Conservation (phyloP, 2,888 invertebrate genomes). For the Pollenia angustigena region DNA sequence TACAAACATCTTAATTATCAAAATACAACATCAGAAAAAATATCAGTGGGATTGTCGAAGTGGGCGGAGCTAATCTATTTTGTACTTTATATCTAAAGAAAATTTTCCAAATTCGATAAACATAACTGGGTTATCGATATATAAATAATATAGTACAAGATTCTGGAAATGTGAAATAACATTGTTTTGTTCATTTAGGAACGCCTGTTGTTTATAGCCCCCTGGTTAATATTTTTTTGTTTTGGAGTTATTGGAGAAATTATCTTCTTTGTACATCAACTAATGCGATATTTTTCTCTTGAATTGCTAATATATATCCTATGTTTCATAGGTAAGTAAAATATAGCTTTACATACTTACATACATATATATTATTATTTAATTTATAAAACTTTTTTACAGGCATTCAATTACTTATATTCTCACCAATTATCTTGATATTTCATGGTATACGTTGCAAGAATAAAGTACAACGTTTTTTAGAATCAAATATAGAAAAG, state of each 20-base stretch:
- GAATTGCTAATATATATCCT: constrained; percentile 43
- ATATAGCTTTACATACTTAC: no score
- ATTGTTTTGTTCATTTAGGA: constrained; percentile 36
- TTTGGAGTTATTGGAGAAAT: constrained; percentile 35
- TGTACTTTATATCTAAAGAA: no score
- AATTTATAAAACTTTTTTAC: constrained; percentile 22
- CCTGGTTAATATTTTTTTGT: constrained; percentile 52
- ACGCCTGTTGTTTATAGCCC: constrained; percentile 21
- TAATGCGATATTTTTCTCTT: constrained; percentile 47
- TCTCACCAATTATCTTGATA: constrained; percentile 52
- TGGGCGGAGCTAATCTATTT: no score
- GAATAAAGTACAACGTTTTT: background rate
- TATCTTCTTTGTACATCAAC: constrained; percentile 44
- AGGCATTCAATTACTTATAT: constrained; percentile 52
- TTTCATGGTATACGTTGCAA: constrained; percentile 38
- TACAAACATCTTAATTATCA: no score
- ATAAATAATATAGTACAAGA: no score
- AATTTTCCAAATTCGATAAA: no score
- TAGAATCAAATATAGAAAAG: constrained; percentile 11
- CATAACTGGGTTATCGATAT: no score
- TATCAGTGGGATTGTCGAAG: no score
- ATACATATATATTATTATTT: background rate
- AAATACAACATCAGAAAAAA: no score
- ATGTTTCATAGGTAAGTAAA: constrained; percentile 41
- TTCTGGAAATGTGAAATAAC: no score